Base-by-base conservation (phyloP, 2,797 vertebrate species). In the Sparidentex hasta region DNA sequence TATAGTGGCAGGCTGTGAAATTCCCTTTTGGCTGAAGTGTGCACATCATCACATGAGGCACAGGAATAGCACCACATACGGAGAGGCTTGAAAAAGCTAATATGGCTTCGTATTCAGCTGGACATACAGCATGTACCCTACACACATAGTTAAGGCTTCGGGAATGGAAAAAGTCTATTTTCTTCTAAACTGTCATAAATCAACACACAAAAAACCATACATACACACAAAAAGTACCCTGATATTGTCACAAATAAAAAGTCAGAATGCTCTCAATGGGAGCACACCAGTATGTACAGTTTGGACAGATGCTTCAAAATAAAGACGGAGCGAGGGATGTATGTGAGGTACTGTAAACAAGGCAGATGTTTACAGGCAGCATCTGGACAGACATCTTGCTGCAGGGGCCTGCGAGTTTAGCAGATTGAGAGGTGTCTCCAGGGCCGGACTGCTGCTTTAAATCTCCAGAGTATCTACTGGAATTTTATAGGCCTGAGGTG, bases 161-260 rank as follows among this genome's bases (percentile, higher is more conserved):
- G 64, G 27, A 58, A 69, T 14, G 33, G 46, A 66, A 76, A 68
- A 1, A 0, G 47, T 52, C 2, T 17, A 23, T 21, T 27, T 58
- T 55, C 5, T 18, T 56, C 1, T 41, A 20, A 3, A 33, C 33
- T 18, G 64, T 77, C 21, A 38, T 38, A 38, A 38, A 38, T 38
- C 38, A 18, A 83, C 12, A 82, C 52, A 54, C 50, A 38, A 38
- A 7, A 72, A 71, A 61, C 68, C 68, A 81, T 27, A 74, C 57
- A 71, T 23, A 47, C 25, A 78, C 12, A 80, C 11, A 70, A 87
- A 75, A 88, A 78, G 91, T 91, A 94, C 92, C 93, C 92, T 95
- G 92, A 91, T 90, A 81, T 70, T 77, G 65, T 85, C 56, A 82
- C 65, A 75, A 78, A 58, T 87, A 78, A 61, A 88, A 84, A 8